Percentiles rank a stretch among this genome's conserved stretches.
phyloP scores from a whole-genome alignment of 2,888 invertebrate genomes.

The Leptodirus hochenwartii region DNA sequence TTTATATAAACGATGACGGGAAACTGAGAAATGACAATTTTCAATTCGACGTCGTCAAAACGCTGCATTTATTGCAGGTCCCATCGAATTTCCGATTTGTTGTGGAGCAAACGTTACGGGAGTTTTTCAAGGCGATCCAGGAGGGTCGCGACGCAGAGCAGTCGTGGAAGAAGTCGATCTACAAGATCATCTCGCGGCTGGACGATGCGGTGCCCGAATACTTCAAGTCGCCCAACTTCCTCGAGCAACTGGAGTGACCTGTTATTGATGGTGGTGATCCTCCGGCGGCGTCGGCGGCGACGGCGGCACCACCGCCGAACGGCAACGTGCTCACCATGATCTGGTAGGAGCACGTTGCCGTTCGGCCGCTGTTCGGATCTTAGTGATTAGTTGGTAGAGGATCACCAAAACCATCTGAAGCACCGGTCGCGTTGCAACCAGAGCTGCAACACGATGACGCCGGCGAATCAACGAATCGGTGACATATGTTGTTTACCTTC shows the following conservation, averaged over 20 bases:
- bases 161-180: slow-evolving; percentile 99
- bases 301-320: slow-evolving; percentile 1
- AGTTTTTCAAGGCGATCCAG: slow-evolving; percentile 97
- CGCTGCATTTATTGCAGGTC: slow-evolving; percentile 48
- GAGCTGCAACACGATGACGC: slow-evolving; percentile 11
- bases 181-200: slow-evolving; percentile 97
- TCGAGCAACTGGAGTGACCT: slow-evolving; percentile 88
- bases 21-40: too few species aligned
- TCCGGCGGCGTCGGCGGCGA: slow-evolving; percentile 3
- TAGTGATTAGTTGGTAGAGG: too few species aligned
- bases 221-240: slow-evolving; percentile 98
- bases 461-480: slow-evolving; percentile 24
- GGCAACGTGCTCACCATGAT: not conserved
- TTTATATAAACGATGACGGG: slow-evolving; percentile 12
- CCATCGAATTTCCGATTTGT: slow-evolving; percentile 94
- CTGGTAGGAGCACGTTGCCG: not conserved
- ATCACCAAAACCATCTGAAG: too few species aligned
- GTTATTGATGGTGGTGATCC: slow-evolving; percentile 12
- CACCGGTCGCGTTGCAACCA: slow-evolving; percentile 12
- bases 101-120: slow-evolving; percentile 91
- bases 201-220: slow-evolving; percentile 99
- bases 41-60: too few species aligned
- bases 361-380: too few species aligned
- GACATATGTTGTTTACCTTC: slow-evolving; percentile 19
- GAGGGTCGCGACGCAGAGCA: slow-evolving; percentile 94